Base-by-base conservation (phyloP, 2,888 invertebrate genomes). In the Galeruca laticollis region DNA sequence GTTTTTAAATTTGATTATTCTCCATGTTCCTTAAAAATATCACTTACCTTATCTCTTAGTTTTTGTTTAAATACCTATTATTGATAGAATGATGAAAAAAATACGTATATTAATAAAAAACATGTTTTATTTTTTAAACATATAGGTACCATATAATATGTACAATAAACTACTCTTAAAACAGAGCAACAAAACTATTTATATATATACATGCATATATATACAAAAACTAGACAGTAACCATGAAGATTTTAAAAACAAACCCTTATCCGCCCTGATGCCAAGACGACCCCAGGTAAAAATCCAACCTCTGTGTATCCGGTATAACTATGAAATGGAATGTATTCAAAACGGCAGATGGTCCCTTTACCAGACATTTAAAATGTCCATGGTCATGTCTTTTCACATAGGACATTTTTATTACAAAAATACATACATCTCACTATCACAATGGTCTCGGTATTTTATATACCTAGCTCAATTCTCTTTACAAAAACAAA, bases 141-240 rank as follows among this genome's bases (percentile, higher is more conserved):
- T 78, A 81, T 79, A 80, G 79, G 78, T 80, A 79, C 78, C 78
- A 74, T 78, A 77, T 79, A 77, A 79, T 75, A 75, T 83, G 78
- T 82, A 83, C 82, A 83, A 83, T 82, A 83, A 82, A 83, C 81
- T 82, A 82, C 82, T 80, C 84, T 78, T 84, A 84, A 81, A 84
- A 84, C 84, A 80, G 82, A 82, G 81, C 72, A 67, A 74, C 54
- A 37, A 69, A 74, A 68, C 68, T 72, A 60, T 73, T 73, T 71
- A 71, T 66, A 61, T n/a, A 4, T 43, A 35, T 35, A 11, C 35
- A 35, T 77, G 77, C 79, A 70, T 78, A 78, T 77, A 77, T 79
- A 69, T 78, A 78, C 75, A 77, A 72, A 71, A 49, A 40, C 47
- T 43, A 15, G 11, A 52, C 54, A 71, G 52, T 68, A 75, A 72